Evolutionary conservation across 2,797 vertebrate genomes (phyloP), one percentile per base, ranked within the genome.

Genomic region (Gymnocypris eckloni): DNA sequence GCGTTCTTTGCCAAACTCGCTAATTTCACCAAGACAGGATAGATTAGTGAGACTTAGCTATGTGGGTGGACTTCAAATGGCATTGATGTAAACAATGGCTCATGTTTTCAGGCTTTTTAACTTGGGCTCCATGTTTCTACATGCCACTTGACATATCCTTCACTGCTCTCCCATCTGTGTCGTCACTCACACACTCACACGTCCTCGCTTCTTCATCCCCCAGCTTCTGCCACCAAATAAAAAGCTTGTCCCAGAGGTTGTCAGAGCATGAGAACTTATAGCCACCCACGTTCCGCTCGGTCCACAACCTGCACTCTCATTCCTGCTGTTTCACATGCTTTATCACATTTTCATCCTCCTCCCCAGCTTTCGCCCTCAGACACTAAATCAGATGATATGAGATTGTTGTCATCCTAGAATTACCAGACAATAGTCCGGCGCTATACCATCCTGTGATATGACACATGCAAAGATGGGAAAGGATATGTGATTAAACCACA

Each of bases 221-320:
- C 43, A 85, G 80, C 88, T 88, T 86, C 87, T 87, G 85, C 83
- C 72, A 82, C 43, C 56, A 85, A 88, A 87, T 64, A 89, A 89
- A 92, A 91, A 85, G 56, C 90, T 89, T 86, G 91, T 92, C 87
- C 88, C 88, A 89, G 83, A 78, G 71, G 88, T 89, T 92, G 88
- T 91, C 87, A 84, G 83, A 81, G 66, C 81, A 28, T 22, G 73
- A 90, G 90, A 81, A 94, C 91, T 91, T 91, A 92, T 90, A 89
- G 88, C 87, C 87, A 86, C 88, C 88, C 56, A 83, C 82, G 67
- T 83, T 84, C 81, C 39, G 83, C 83, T 87, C 87, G 45, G 82
- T 89, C 83, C 86, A 89, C 87, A 82, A 54, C 86, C 87, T 85
- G 76, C 83, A 69, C 86, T 86, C 83, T 85, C 85, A 79, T 78